A percentile compares a stretch with the other conserved stretches of the same genome.
Conservation (phyloP, 2,888 invertebrate genomes). For the Cerceris rybyensis region DNA sequence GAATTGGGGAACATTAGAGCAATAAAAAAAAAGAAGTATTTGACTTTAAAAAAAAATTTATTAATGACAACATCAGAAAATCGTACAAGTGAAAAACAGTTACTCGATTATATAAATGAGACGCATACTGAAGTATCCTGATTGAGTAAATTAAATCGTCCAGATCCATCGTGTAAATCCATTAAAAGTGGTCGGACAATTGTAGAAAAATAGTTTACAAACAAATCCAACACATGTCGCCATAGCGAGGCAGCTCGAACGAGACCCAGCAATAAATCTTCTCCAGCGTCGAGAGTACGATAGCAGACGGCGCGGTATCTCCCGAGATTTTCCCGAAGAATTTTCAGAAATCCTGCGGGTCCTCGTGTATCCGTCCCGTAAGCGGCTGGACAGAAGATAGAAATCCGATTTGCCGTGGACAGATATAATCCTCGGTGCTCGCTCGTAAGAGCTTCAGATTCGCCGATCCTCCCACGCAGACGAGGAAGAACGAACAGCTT, state of each 20-base stretch:
- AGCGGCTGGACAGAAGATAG: slow-evolving; percentile 46
- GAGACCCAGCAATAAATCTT: slow-evolving; percentile 37
- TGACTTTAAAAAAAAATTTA: too few relatives aligned
- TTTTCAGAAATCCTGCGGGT: slow-evolving; percentile 56
- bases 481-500: slow-evolving; percentile 17
- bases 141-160: too few relatives aligned
- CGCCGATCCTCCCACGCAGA: slow-evolving; percentile 3
- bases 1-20: too few relatives aligned
- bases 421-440: slow-evolving; percentile 54
- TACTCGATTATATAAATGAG: too few relatives aligned
- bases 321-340: slow-evolving; percentile 45
- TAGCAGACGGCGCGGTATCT: slow-evolving; percentile 22
- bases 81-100: too few relatives aligned
- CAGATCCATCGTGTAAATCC: too few relatives aligned
- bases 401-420: slow-evolving; percentile 64
- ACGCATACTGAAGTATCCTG: too few relatives aligned
- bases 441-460: slow-evolving; percentile 18
- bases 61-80: too few relatives aligned
- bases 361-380: slow-evolving; percentile 47
- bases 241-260: background rate
- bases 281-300: slow-evolving; percentile 1
- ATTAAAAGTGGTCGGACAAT: too few relatives aligned
- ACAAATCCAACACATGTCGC: slow-evolving; percentile 18
- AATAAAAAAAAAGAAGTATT: too few relatives aligned
- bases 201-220: slow-evolving; percentile 11